phyloP scores from a whole-genome alignment of 2,797 vertebrate species.

The Parambassis ranga region DNA sequence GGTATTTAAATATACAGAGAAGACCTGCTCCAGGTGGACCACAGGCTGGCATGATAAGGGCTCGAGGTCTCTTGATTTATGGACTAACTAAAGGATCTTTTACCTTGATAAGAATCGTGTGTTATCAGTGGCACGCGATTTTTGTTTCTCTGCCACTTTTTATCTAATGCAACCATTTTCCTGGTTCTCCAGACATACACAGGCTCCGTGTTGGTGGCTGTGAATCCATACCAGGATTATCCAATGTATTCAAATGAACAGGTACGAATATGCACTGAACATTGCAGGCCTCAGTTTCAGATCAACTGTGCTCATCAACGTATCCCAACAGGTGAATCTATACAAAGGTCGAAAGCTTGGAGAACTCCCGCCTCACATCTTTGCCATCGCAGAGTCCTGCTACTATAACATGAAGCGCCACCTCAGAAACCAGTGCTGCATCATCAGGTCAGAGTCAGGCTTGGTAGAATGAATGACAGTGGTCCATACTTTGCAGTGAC shows the following conservation, averaged over 20 bases:
- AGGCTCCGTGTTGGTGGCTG: conserved; percentile 89
- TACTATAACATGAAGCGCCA: conserved; percentile 88
- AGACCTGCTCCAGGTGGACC: no score
- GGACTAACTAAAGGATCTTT: no score
- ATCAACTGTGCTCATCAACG: no score
- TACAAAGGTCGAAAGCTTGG: conserved; percentile 85
- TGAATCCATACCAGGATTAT: conserved; percentile 91
- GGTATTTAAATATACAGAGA: no score
- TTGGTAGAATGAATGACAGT: no score
- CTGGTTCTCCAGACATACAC: conserved; percentile 71
- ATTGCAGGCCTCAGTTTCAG: no score
- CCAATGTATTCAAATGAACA: conserved; percentile 87
- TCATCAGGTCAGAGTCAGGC: conserved; percentile 84
- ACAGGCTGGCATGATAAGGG: no score
- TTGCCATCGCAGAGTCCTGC: conserved; percentile 89
- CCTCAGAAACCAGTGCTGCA: conserved; percentile 87
- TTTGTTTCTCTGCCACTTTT: not conserved
- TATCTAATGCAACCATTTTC: not conserved
- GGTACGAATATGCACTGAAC: conserved; percentile 36
- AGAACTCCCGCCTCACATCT: conserved; percentile 90
- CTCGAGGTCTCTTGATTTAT: no score
- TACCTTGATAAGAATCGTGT: no score
- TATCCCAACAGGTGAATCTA: conserved; percentile 80
- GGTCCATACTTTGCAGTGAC: no score
- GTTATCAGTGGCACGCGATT: no score